A percentile compares a stretch with the other conserved stretches of the same genome.
These are phyloP conservation scores for Columba livia DNA, from an alignment of 2,113 vertebrate species.

Conservation along the genomic window DNA sequence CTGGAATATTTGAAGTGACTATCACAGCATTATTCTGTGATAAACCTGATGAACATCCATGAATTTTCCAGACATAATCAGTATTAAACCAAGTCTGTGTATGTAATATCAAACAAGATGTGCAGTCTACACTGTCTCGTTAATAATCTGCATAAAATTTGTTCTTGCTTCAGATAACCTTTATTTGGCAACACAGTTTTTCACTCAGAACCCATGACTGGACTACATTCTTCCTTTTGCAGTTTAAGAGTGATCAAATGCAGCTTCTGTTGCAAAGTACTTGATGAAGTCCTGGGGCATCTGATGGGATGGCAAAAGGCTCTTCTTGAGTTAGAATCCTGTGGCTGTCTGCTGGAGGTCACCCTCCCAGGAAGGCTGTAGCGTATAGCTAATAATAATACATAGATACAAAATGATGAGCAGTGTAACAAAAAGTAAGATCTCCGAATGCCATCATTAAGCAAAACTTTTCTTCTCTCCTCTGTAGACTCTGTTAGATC, in stretches of 20 bases:
- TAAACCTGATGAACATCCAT: not conserved
- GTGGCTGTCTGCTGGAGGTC: not conserved
- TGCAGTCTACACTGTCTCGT: not conserved
- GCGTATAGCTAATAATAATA: not conserved
- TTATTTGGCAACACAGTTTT: not conserved
- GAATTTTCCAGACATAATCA: not conserved
- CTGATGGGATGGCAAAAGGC: not conserved
- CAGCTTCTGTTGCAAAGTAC: not conserved
- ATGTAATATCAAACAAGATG: not conserved
- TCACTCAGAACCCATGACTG: not conserved
- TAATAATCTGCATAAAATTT: not conserved
- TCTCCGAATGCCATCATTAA: not conserved
- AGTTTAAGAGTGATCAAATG: not conserved
- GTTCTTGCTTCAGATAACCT: not conserved
- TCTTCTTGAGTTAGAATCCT: not conserved
- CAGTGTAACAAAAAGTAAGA: not conserved
- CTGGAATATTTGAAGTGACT: not conserved
- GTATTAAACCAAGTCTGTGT: not conserved
- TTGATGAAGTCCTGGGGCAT: not conserved
- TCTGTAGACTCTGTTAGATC: not conserved
- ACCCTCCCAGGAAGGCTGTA: not conserved
- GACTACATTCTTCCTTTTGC: not conserved
- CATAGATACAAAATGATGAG: not conserved
- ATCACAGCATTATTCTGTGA: not conserved
- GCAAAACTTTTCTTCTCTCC: not conserved